phyloP scores from a whole-genome alignment of 2,888 invertebrate genomes.

The Perizoma flavofasciatum region DNA sequence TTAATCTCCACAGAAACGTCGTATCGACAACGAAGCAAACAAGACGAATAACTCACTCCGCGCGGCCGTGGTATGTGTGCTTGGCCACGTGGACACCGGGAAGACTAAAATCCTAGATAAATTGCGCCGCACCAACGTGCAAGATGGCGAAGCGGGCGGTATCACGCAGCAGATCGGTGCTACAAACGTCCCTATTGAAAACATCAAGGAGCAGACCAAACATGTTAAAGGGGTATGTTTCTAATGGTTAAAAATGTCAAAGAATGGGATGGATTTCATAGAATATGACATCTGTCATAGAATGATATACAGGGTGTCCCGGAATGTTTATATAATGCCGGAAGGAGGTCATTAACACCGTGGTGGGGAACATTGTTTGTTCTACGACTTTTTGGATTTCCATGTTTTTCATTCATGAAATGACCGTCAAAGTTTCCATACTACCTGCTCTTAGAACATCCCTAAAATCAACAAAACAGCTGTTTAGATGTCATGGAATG shows the following conservation, averaged over 20 bases:
- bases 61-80: conserved; percentile 98
- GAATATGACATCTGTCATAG: too few species aligned
- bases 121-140: conserved; percentile 93
- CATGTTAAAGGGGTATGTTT: conserved; percentile 94
- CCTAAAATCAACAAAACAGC: too few species aligned
- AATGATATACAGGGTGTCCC: too few species aligned
- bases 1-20: conserved; percentile 66
- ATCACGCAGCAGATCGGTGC: conserved; percentile 99
- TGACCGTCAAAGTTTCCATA: too few species aligned
- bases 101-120: conserved; percentile 99
- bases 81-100: conserved; percentile 99
- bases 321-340: too few species aligned
- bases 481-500: too few species aligned
- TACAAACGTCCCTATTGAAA: conserved; percentile 98
- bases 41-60: conserved; percentile 85
- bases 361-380: too few species aligned
- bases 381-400: too few species aligned
- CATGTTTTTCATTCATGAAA: too few species aligned
- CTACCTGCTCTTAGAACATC: too few species aligned
- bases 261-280: too few species aligned
- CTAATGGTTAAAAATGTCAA: background rate
- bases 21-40: conserved; percentile 76
- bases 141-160: conserved; percentile 98
- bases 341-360: too few species aligned
- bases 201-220: conserved; percentile 96